A percentile compares a stretch with the other conserved stretches of the same genome.
phyloP scores from a whole-genome alignment of 2,888 invertebrate genomes.

The Belgica antarctica region DNA sequence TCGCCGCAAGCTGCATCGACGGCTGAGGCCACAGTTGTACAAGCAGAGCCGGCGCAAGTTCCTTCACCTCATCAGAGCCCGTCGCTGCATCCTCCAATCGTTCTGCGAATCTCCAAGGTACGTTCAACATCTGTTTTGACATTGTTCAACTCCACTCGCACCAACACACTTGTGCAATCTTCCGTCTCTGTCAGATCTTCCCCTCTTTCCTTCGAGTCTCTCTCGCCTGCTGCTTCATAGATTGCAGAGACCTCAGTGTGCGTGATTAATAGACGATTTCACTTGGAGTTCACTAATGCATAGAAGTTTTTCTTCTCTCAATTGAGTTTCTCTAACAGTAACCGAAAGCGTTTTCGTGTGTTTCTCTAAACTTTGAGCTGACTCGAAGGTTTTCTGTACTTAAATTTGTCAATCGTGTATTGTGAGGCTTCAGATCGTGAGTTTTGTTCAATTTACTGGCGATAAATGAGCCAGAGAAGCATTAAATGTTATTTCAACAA shows the following conservation, averaged over 20 bases:
- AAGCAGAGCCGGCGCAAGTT: conserved; percentile 42
- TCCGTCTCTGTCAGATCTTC: neutral
- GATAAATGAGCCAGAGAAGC: conserved; percentile 12
- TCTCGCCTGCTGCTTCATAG: neutral
- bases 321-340: conserved; percentile 1
- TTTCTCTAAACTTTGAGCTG: neutral
- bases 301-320: conserved; percentile 7
- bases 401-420: neutral
- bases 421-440: no score
- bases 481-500: conserved; percentile 7
- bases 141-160: neutral
- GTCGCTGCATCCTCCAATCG: conserved; percentile 73
- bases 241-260: neutral
- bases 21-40: conserved; percentile 12
- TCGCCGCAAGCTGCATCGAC: conserved; percentile 46
- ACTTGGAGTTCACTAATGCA: conserved; percentile 8
- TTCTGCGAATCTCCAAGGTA: conserved; percentile 80
- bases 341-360: neutral
- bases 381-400: neutral
- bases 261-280: conserved; percentile 27
- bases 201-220: neutral
- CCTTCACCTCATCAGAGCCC: conserved; percentile 9
- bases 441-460: neutral
- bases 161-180: neutral
- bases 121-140: conserved; percentile 41